These are phyloP conservation scores for Gryllus longicercus DNA, from an alignment of 2,888 invertebrate species.

Conservation along the genomic window DNA sequence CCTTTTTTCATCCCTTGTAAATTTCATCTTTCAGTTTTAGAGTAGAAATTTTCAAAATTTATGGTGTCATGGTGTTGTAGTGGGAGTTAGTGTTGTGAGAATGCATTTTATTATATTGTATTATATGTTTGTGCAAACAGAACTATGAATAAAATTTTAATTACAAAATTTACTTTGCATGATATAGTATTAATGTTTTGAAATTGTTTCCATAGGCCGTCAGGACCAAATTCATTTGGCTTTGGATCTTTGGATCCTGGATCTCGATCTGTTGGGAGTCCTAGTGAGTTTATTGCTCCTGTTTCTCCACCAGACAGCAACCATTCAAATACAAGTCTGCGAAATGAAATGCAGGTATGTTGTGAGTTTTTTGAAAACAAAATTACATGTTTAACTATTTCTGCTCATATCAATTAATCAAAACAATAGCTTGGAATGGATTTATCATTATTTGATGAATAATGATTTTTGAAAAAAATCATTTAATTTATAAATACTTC, in stretches of 20 bases:
- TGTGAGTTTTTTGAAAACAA: not conserved
- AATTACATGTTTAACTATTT: not conserved
- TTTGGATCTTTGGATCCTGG: slow-evolving; percentile 73
- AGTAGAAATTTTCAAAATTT: too few species aligned
- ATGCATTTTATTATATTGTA: too few species aligned
- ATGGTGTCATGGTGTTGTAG: too few species aligned
- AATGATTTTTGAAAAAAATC: too few species aligned
- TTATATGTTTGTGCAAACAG: not conserved
- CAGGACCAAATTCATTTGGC: slow-evolving; percentile 83
- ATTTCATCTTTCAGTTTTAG: not conserved
- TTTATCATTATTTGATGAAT: too few species aligned
- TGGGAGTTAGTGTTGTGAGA: too few species aligned
- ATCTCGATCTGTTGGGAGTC: slow-evolving; percentile 53
- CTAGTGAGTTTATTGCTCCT: slow-evolving; percentile 42
- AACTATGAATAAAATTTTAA: not conserved
- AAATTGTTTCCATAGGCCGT: slow-evolving; percentile 52
- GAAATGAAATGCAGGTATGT: slow-evolving; percentile 42
- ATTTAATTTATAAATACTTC: too few species aligned
- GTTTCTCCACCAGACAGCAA: slow-evolving; percentile 44
- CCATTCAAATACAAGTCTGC: slow-evolving; percentile 43
- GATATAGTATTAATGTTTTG: too few species aligned
- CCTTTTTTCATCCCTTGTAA: not conserved
- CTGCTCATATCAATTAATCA: not conserved
- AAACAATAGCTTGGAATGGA: too few species aligned
- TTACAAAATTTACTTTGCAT: too few species aligned